phyloP scores from a whole-genome alignment of 1,140 invertebrate species.

The Coptotermes formosanus region DNA sequence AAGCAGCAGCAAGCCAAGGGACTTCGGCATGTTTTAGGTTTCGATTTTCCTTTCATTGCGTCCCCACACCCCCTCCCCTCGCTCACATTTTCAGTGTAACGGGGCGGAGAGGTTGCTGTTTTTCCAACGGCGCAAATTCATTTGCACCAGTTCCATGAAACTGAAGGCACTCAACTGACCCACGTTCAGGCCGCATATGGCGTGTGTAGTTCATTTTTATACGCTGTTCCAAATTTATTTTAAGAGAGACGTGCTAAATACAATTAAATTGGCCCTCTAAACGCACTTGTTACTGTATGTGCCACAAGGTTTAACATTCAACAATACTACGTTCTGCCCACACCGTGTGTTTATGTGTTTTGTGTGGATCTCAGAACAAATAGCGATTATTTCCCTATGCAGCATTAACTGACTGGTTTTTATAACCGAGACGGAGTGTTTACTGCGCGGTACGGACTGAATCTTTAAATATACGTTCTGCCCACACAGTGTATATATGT shows the following conservation, averaged over 20 bases:
- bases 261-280: not conserved
- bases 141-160: not conserved
- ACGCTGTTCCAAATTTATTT: not conserved
- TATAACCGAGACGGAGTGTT: too few species aligned
- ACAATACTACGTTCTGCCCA: too few species aligned
- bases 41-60: not conserved
- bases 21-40: not conserved
- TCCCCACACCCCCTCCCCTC: not conserved
- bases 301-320: too few species aligned
- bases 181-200: not conserved
- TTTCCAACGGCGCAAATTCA: conserved; percentile 2
- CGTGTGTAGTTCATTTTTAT: not conserved
- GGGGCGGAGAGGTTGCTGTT: not conserved
- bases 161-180: not conserved
- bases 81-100: not conserved
- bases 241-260: not conserved
- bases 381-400: too few species aligned
- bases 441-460: too few species aligned
- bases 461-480: too few species aligned
- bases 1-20: not conserved
- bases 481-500: too few species aligned
- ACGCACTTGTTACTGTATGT: too few species aligned
- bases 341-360: too few species aligned
- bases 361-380: too few species aligned
- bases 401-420: too few species aligned